Percentiles rank a stretch among this genome's conserved stretches.
Conservation (phyloP, 2,888 invertebrate genomes). For the Girardia tigrina region DNA sequence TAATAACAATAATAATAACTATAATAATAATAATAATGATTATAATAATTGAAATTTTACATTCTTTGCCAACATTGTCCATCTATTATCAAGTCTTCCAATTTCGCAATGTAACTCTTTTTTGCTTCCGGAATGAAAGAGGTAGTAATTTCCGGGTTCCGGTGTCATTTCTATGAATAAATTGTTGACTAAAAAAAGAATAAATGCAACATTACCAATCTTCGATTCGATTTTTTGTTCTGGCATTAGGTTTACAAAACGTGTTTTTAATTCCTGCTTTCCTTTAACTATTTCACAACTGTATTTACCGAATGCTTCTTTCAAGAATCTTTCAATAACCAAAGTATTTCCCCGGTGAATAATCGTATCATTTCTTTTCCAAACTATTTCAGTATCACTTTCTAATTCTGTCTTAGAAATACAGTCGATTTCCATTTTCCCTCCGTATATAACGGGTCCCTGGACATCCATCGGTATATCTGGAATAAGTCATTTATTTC, state of each 20-base stretch:
- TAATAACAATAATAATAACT: not conserved
- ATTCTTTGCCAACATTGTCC: not conserved
- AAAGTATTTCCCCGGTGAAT: not conserved
- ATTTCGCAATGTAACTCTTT: conserved; percentile 7
- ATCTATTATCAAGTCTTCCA: not conserved
- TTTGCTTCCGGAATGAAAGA: not conserved
- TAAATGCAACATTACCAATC: not conserved
- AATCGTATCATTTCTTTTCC: not conserved
- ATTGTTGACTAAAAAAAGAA: not conserved
- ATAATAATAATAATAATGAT: not conserved
- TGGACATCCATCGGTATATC: not conserved
- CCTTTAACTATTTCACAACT: not conserved
- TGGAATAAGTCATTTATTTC: not conserved
- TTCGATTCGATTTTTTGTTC: not conserved
- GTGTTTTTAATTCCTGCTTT: not conserved
- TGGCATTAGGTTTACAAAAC: not conserved
- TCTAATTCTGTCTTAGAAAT: not conserved
- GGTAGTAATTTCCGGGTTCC: not conserved
- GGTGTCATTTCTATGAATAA: not conserved
- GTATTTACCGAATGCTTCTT: not conserved
- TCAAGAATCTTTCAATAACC: not conserved
- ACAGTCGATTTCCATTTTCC: not conserved
- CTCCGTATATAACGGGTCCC: not conserved
- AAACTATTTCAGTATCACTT: not conserved
- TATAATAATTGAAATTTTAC: not conserved